Percentiles rank a stretch among this genome's conserved stretches.
Conservation (phyloP, 2,888 invertebrate species). For the Nemapogon koenigi region DNA sequence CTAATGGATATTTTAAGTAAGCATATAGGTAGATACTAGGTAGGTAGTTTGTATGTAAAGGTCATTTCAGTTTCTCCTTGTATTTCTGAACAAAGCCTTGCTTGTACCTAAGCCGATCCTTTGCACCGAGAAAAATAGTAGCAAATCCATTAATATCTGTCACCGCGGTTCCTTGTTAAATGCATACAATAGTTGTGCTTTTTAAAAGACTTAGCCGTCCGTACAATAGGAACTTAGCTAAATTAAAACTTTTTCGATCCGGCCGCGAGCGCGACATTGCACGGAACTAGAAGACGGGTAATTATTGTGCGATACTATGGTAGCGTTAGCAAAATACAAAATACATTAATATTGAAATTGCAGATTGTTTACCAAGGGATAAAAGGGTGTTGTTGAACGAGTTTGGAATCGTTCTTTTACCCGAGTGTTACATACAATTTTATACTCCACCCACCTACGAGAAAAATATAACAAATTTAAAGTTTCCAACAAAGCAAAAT, state of each 20-base stretch:
- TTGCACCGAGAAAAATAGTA: slow-evolving; percentile 59
- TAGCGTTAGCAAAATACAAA: slow-evolving; percentile 21
- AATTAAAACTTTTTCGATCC: slow-evolving; percentile 65
- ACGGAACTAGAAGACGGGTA: slow-evolving; percentile 53
- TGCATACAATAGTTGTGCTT: slow-evolving; percentile 64
- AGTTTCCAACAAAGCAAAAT: too few species aligned
- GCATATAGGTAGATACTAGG: too few species aligned
- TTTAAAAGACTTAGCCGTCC: slow-evolving; percentile 41
- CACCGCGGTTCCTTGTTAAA: slow-evolving; percentile 59
- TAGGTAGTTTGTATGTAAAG: too few species aligned
- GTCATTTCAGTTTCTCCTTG: not conserved
- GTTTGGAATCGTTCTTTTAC: too few species aligned
- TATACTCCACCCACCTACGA: too few species aligned
- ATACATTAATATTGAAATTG: too few species aligned
- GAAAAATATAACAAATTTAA: too few species aligned
- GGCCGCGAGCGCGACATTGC: slow-evolving; percentile 54
- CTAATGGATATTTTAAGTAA: too few species aligned
- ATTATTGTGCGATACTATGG: slow-evolving; percentile 41
- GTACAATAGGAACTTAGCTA: slow-evolving; percentile 61
- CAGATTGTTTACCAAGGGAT: too few species aligned
- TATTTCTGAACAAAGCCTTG: slow-evolving; percentile 38
- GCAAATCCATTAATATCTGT: slow-evolving; percentile 60
- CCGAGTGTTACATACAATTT: too few species aligned
- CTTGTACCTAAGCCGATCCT: slow-evolving; percentile 52
- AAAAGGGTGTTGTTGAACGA: too few species aligned